Base-by-base conservation (phyloP, 2,888 invertebrate genomes). In the Latheticus oryzae region DNA sequence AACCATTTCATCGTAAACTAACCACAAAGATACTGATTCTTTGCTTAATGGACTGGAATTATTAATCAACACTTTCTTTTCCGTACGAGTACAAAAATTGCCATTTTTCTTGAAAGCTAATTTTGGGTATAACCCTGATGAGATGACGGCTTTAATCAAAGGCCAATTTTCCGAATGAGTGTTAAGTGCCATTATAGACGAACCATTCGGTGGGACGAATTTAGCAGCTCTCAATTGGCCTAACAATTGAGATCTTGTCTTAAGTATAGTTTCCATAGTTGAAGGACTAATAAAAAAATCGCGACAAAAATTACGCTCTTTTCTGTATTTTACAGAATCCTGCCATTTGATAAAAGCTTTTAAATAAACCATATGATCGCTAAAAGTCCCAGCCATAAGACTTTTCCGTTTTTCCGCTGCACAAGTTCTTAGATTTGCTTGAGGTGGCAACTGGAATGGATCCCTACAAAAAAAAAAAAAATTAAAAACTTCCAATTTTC, bases 51-150 rank as follows among this genome's bases (percentile, higher is more conserved):
- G 79, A 58, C 87, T 85, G 58, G 86, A 77, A 69, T 81, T 77
- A 80, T 90, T 78, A 80, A 94, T 80, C 8, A 79, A 76, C 0
- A 88, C 84, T 67, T 84, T 84, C 26, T 81, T 82, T 68, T 85
- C 86, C 66, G 81, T 84, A 66, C 87, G 24, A 1, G 59, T 59
- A 40, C 59, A 59, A 21, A 37, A 59, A 40, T 33, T 8, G 70
- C 85, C 11, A 88, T 23, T 43, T 19, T 59, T 59, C 30, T 54
- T 59, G 19, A 54, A 83, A 9, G 91, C 90, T 30, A 97, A 78
- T 67, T 93, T 92, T 0, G 98, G 97, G 78, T 97, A 97, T 56
- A 93, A 82, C 0, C 97, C 97, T 2, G 92, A 91, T 15, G 89
- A 87, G 19, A 97, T 80, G 1, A 93, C 93, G 0, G 93, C 91